Conservation (phyloP, 2,797 vertebrate species). For the Argyrosomus regius region DNA sequence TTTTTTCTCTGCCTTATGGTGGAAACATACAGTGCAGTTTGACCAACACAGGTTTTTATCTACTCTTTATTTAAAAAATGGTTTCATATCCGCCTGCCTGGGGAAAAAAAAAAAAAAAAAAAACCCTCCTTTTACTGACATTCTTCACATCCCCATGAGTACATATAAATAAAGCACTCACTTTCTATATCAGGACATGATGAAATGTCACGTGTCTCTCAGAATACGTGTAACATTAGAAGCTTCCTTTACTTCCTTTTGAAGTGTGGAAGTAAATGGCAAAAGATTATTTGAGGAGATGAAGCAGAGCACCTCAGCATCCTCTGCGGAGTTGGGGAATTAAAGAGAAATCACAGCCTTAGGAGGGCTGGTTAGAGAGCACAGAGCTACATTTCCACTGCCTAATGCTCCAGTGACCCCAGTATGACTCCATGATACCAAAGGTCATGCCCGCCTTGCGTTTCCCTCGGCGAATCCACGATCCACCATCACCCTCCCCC, state of each 20-base stretch:
- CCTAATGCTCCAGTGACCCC: constrained; percentile 67
- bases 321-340: constrained; percentile 26
- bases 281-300: constrained; percentile 50
- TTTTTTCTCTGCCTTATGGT: neutral
- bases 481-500: constrained; percentile 25
- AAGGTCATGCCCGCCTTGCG: constrained; percentile 67
- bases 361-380: constrained; percentile 46
- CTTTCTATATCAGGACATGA: constrained; percentile 41
- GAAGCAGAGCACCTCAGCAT: constrained; percentile 31
- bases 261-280: constrained; percentile 41
- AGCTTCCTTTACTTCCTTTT: constrained; percentile 39
- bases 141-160: constrained; percentile 35
- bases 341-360: constrained; percentile 48
- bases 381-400: constrained; percentile 40
- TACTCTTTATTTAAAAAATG: neutral
- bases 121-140: constrained; percentile 11
- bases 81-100: constrained; percentile 17
- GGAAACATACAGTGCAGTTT: constrained; percentile 9
- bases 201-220: constrained; percentile 39
- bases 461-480: constrained; percentile 50
- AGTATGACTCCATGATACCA: constrained; percentile 65
- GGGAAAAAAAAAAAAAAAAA: neutral
- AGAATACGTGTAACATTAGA: constrained; percentile 24
- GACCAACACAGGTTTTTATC: neutral
- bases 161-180: constrained; percentile 45